Base-by-base conservation (phyloP, 2,113 vertebrate species). In the Ciconia boyciana region DNA sequence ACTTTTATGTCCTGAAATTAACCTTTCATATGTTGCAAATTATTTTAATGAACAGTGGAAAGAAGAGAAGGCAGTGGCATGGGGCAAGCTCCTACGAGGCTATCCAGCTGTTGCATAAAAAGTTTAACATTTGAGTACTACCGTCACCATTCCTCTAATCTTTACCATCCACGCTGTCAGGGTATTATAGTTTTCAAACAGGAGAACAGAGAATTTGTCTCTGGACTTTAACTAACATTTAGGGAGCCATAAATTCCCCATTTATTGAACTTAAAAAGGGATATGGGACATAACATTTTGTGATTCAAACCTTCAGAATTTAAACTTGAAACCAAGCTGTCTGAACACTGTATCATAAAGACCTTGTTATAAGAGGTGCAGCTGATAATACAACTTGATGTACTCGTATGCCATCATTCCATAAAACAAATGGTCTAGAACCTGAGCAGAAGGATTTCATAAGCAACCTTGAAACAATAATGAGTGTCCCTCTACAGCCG, bases 401-500 rank as follows among this genome's bases (percentile, higher is more conserved):
- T 62, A 74, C 14, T 28, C 4, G 3, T 22, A 52, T 70, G 65
- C 12, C 71, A 87, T 41, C n/a, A 21, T 77, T 89, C n/a, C 55
- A 77, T 89, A 90, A 97, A 94, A 94, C 18, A 92, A 90, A 94
- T 83, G 44, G 15, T 60, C 64, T 70, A 66, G 71, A 94, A 93
- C 29, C 13, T 77, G 68, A 84, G 64, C 46, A 94, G 32, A 48
- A 44, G 77, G 46, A 83, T 74, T 76, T 83, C 49, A 39, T 21
- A 55, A 83, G 65, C 21, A 82, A 81, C 46, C 43, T 54, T 70
- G 66, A 95, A 90, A 76, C 4, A 84, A 69, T 29, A 57, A 89
- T 4, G 46, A 61, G 6, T 32, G 70, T 3, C 28, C 65, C 41
- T 82, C 61, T 75, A 64, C 24, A 74, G 68, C 46, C 11, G 9